Evolutionary conservation across 2,888 invertebrate genomes (phyloP), one percentile per base, ranked within the genome.

Genomic region (Sminthurinus aureus): DNA sequence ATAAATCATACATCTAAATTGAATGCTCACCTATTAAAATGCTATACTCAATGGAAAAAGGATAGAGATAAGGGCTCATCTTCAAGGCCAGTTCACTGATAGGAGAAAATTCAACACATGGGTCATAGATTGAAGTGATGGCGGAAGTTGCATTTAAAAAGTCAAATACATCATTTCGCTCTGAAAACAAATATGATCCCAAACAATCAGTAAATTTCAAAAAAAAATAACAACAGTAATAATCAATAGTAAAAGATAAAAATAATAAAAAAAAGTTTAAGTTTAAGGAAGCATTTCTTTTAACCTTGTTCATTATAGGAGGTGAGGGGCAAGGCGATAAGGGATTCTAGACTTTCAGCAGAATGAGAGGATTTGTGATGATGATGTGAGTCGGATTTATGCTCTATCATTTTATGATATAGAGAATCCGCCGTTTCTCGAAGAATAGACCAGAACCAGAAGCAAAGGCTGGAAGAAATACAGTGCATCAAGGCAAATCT

Each of bases 21-120:
- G 51, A 4, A 13, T 4, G 71, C 90, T 90, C 91, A 94, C 94
- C 94, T 82, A 94, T 93, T 84, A 95, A 92, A 89, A 95, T 94
- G 90, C 94, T 95, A 90, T 94, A 95, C 90, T 95, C 94, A 51
- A 95, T 94, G 86, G 94, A 94, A 90, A 95, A 95, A 0, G 95
- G 95, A 89, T 94, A 95, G 20, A 96, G 91, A 89, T 95, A 95
- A 0, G 95, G 95, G 0, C 94, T 94, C 89, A 94, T 93, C 89
- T 93, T 89, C 81, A 89, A 87, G 79, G 90, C 89, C 80, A 90
- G 87, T 76, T 89, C 88, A 9, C 90, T 89, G 52, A 90, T 88
- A 38, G 89, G 87, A 6, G 89, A 89, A 75, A 88, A 89, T 82
- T 88, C 89, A 50, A 88, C 89, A 80, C 90, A 90, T 8, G 87